phyloP scores from a whole-genome alignment of 2,888 invertebrate species.

The Apamea monoglypha region DNA sequence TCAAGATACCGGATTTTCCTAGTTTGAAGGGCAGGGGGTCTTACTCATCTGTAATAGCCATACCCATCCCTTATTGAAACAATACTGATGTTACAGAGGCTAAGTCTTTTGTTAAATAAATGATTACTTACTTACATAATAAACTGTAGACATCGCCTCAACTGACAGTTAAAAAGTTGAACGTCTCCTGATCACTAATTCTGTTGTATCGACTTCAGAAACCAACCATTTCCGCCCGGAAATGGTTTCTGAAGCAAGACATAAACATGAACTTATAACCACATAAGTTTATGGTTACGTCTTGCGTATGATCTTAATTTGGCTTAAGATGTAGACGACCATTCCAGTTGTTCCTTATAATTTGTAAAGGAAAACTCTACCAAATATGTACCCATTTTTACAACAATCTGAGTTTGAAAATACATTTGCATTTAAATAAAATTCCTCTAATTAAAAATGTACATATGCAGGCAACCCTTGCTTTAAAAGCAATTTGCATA shows the following conservation, averaged over 20 bases:
- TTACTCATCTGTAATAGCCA: neutral
- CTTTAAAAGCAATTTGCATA: conserved; percentile 46
- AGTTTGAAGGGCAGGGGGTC: neutral
- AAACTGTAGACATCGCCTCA: neutral
- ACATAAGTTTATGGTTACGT: neutral
- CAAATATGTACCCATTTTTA: conserved; percentile 1
- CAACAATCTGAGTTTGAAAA: conserved; percentile 13
- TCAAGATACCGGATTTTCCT: neutral
- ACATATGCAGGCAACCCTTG: conserved; percentile 31
- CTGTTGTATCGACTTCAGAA: conserved; percentile 11
- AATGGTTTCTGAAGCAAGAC: neutral
- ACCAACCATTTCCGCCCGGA: neutral
- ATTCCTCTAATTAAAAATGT: conserved; percentile 32
- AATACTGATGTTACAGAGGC: neutral
- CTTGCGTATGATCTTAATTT: neutral
- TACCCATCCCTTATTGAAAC: neutral
- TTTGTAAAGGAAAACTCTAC: neutral
- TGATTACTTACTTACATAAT: neutral
- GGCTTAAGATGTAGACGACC: neutral
- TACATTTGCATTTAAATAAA: conserved; percentile 30
- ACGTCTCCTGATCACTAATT: neutral
- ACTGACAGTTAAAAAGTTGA: neutral
- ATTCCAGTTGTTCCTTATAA: neutral
- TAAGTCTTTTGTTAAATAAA: neutral
- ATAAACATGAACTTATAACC: neutral